A percentile compares a stretch with the other conserved stretches of the same genome.
Conservation (phyloP, 2,888 invertebrate genomes). For the Lithophane socia region DNA sequence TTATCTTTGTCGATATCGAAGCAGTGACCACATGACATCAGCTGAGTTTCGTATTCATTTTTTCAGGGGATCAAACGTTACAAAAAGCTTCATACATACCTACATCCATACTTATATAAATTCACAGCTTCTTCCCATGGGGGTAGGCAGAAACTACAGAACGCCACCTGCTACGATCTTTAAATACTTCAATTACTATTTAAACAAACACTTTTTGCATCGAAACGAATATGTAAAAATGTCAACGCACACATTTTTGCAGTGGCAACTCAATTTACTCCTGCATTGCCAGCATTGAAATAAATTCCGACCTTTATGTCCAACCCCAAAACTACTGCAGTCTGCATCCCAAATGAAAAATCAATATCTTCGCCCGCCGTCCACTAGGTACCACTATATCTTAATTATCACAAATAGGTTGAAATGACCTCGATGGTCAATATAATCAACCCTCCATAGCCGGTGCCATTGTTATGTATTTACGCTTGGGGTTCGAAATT, state of each 20-base stretch:
- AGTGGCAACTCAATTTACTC: not conserved
- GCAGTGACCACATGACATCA: not conserved
- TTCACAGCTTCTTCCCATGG: no score
- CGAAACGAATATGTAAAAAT: not conserved
- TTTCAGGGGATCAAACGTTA: not conserved
- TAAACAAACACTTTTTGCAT: not conserved
- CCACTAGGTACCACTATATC: conserved; percentile 42
- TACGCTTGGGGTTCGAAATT: conserved; percentile 55
- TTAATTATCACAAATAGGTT: conserved; percentile 68
- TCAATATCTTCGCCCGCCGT: conserved; percentile 54
- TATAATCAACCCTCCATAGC: conserved; percentile 62
- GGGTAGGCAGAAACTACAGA: no score
- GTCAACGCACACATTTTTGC: not conserved
- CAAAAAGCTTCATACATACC: no score
- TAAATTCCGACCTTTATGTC: not conserved
- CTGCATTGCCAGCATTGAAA: not conserved
- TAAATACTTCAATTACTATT: not conserved
- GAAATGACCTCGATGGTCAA: conserved; percentile 60
- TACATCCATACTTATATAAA: no score
- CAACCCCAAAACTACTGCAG: conserved; percentile 32
- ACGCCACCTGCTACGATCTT: no score
- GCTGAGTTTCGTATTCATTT: not conserved
- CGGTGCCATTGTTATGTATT: conserved; percentile 60
- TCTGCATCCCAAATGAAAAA: conserved; percentile 58
- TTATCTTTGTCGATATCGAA: not conserved